A percentile compares a stretch with the other conserved stretches of the same genome.
Conservation (phyloP, 2,888 invertebrate species). For the Notodonta dromedarius region DNA sequence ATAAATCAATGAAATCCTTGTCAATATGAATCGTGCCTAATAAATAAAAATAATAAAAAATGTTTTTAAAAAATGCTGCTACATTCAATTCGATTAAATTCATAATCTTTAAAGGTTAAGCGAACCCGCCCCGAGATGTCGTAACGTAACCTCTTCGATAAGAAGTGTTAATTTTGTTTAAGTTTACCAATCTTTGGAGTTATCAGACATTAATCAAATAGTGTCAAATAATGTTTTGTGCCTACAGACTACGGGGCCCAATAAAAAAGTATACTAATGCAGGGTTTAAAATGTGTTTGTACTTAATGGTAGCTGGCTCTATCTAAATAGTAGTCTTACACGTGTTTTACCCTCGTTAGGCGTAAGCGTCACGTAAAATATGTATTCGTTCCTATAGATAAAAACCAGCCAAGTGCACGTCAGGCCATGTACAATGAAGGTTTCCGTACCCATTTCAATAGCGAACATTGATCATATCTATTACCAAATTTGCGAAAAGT, state of each 20-base stretch:
- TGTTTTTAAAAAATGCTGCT: background rate
- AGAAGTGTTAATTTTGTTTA: slow-evolving; percentile 33
- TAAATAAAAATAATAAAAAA: background rate
- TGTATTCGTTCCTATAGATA: too few species aligned
- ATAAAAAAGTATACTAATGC: too few species aligned
- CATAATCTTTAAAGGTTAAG: slow-evolving; percentile 14
- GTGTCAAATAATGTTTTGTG: slow-evolving; percentile 38
- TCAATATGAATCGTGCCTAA: background rate
- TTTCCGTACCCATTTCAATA: too few species aligned
- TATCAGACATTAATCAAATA: slow-evolving; percentile 55
- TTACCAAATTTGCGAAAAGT: too few species aligned
- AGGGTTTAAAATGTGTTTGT: too few species aligned
- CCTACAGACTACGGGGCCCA: background rate
- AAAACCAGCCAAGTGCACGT: too few species aligned
- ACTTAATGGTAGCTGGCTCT: too few species aligned
- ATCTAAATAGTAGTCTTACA: too few species aligned
- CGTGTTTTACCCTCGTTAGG: too few species aligned
- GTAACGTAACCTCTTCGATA: slow-evolving; percentile 27
- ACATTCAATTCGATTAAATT: slow-evolving; percentile 2
- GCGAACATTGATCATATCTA: too few species aligned
- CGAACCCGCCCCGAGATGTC: slow-evolving; percentile 17
- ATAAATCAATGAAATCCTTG: slow-evolving; percentile 2
- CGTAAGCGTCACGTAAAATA: too few species aligned
- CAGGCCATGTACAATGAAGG: too few species aligned
- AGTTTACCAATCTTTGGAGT: slow-evolving; percentile 24